Evolutionary conservation across 2,113 vertebrate genomes (phyloP).

Genomic region (Peromyscus polionotus): DNA sequence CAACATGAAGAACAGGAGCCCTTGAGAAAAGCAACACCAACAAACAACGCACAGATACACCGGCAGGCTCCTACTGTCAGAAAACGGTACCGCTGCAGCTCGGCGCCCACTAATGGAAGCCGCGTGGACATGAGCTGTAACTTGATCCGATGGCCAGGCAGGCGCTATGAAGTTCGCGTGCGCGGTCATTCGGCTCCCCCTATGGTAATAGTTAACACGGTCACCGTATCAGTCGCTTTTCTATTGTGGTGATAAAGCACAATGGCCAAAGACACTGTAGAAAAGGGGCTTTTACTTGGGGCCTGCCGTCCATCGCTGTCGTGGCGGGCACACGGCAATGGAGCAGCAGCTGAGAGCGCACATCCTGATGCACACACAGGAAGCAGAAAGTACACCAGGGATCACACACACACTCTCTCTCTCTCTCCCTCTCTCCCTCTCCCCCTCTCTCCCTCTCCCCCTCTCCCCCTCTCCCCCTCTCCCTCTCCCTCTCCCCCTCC

Average conservation of each 20-base stretch:
- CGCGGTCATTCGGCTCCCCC: not conserved
- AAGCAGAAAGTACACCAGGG: not conserved
- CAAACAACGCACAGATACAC: not conserved
- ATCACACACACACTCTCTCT: too few species aligned
- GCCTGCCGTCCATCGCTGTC: not conserved
- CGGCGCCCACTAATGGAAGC: not conserved
- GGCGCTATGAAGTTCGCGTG: not conserved
- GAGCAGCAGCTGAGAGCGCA: not conserved
- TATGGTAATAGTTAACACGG: not conserved
- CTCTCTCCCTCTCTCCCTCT: not conserved
- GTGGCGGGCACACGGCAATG: too few species aligned
- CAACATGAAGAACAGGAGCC: not conserved
- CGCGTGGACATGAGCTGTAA: not conserved
- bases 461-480: too few species aligned
- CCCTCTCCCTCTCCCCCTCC: too few species aligned
- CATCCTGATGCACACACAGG: not conserved
- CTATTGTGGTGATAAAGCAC: not conserved
- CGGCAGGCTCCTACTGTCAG: not conserved
- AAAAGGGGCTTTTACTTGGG: not conserved
- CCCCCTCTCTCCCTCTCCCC: too few species aligned
- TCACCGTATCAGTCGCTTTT: not conserved
- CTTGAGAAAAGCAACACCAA: not conserved
- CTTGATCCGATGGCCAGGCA: not conserved
- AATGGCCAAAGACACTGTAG: too few species aligned
- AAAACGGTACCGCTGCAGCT: not conserved